phyloP scores from a whole-genome alignment of 2,113 vertebrate genomes.

The Genyomyrus donnyi region DNA sequence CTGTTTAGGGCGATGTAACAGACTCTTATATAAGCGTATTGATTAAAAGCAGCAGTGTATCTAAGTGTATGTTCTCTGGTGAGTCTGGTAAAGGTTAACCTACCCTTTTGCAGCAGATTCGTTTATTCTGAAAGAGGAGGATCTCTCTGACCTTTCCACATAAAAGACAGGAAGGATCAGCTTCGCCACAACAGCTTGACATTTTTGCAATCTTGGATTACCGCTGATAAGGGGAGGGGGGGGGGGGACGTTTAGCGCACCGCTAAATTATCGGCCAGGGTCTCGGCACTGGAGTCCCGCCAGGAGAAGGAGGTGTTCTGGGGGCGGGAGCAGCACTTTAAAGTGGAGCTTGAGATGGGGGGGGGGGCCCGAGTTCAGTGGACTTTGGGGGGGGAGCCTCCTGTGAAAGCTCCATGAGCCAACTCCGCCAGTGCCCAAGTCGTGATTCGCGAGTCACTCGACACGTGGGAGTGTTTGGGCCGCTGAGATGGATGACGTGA shows the following conservation, averaged over 20 bases:
- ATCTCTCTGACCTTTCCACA: conserved; percentile 63
- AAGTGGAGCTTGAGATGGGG: not conserved
- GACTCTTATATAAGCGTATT: conserved; percentile 42
- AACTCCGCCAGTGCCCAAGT: not conserved
- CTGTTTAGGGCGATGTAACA: conserved; percentile 32
- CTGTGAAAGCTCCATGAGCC: not conserved
- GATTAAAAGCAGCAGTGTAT: conserved; percentile 40
- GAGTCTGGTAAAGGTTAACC: conserved; percentile 57
- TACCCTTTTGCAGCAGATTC: conserved; percentile 57
- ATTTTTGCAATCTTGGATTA: conserved; percentile 62
- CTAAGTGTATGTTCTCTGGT: conserved; percentile 35
- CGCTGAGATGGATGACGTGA: not conserved
- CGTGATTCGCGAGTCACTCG: not conserved
- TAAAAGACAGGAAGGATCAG: conserved; percentile 52
- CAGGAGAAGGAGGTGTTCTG: not conserved
- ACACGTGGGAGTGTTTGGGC: not conserved
- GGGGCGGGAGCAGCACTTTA: not conserved
- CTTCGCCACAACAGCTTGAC: conserved; percentile 63
- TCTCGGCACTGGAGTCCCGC: not conserved
- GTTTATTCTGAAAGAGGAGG: conserved; percentile 55
- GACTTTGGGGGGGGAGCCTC: not conserved
- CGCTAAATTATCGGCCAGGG: conserved; percentile 7
- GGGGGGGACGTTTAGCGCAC: conserved; percentile 22
- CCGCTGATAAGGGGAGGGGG: conserved; percentile 52
- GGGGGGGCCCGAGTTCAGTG: not conserved